phyloP scores from a whole-genome alignment of 2,797 vertebrate species.

The Mus spretus region DNA sequence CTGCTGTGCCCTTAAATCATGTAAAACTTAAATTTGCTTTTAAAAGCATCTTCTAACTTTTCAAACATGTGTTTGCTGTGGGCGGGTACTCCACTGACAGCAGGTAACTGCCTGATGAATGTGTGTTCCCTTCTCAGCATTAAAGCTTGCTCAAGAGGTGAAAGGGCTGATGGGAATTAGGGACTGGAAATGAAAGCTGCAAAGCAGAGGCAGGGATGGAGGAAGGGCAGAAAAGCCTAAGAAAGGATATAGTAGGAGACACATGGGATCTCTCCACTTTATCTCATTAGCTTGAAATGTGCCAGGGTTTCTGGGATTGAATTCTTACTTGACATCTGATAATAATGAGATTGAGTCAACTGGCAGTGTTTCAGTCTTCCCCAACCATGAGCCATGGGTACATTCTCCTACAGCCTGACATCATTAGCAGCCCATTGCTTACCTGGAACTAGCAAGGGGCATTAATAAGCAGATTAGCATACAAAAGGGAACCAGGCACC shows the following conservation, averaged over 20 bases:
- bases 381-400: not conserved
- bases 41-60: not conserved
- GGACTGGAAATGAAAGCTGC: not conserved
- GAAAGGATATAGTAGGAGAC: not conserved
- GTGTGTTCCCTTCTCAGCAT: not conserved
- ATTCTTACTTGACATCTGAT: conserved; percentile 36
- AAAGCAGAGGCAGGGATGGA: not conserved
- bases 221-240: conserved; percentile 48
- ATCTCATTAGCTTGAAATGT: conserved; percentile 57
- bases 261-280: not conserved
- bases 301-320: conserved; percentile 18
- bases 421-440: conserved; percentile 8
- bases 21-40: not conserved
- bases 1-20: not conserved
- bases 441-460: not conserved
- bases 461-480: conserved; percentile 26
- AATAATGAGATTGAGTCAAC: conserved; percentile 61
- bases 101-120: not conserved
- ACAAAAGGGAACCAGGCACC: conserved; percentile 1
- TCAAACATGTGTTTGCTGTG: not conserved
- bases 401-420: conserved; percentile 4
- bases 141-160: not conserved
- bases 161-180: not conserved
- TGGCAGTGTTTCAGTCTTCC: conserved; percentile 42
- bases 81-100: not conserved